Conservation (phyloP, 2,888 invertebrate species). For the Hemistola chrysoprasaria region DNA sequence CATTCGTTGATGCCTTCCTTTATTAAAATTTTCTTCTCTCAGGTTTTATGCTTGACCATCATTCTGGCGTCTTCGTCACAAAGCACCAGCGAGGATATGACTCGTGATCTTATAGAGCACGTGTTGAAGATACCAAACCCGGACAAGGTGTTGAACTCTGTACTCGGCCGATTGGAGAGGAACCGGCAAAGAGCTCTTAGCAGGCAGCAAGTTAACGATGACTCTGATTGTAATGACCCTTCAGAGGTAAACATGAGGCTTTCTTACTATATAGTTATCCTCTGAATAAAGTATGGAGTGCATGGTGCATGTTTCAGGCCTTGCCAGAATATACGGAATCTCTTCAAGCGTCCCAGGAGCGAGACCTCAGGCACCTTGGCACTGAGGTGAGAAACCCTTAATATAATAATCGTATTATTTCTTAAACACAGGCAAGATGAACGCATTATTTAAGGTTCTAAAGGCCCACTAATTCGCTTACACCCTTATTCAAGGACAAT, state of each 20-base stretch:
- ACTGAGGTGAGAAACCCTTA: slow-evolving; percentile 45
- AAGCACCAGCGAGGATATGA: slow-evolving; percentile 48
- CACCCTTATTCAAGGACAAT: too few relatives aligned
- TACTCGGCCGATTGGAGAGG: slow-evolving; percentile 56
- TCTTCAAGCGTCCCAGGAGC: slow-evolving; percentile 45
- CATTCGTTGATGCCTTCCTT: not conserved
- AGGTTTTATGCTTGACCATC: slow-evolving; percentile 48
- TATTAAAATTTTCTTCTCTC: not conserved
- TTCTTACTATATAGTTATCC: too few relatives aligned
- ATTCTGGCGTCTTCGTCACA: slow-evolving; percentile 42
- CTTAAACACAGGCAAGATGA: too few relatives aligned
- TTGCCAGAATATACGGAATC: slow-evolving; percentile 66
- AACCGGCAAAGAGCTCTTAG: slow-evolving; percentile 43
- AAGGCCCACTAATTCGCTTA: too few relatives aligned
- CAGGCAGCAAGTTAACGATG: slow-evolving; percentile 36
- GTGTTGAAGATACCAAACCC: slow-evolving; percentile 59
- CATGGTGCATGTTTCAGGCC: too few relatives aligned
- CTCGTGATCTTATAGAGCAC: slow-evolving; percentile 60
- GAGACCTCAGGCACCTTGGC: slow-evolving; percentile 57
- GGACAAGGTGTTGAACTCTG: slow-evolving; percentile 64
- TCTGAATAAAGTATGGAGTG: too few relatives aligned
- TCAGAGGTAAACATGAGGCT: too few relatives aligned
- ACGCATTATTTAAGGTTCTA: too few relatives aligned
- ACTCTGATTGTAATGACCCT: slow-evolving; percentile 52
- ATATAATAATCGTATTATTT: too few relatives aligned